These are phyloP conservation scores for Montipora capricornis DNA, from an alignment of 64 coral and sea anemone genomes.

Conservation along the genomic window DNA sequence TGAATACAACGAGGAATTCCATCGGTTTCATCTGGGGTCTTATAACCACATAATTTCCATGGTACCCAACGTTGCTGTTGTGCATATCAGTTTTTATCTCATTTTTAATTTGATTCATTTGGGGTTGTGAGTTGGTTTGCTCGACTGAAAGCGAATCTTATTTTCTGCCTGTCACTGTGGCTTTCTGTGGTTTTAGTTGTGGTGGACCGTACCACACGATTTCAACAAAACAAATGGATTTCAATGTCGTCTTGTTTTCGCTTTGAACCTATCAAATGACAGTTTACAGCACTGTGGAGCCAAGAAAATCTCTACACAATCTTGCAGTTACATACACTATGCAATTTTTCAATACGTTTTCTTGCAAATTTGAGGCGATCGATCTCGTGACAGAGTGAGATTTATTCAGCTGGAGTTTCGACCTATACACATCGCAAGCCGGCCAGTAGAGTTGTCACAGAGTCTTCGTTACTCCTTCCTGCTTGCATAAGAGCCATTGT, in stretches of 20 bases:
- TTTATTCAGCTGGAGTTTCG: not conserved
- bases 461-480: not conserved
- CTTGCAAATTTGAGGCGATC: not conserved
- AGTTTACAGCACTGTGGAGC: not conserved
- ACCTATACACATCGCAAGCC: not conserved
- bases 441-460: not conserved
- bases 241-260: not conserved
- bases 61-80: not conserved
- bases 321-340: not conserved
- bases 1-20: too few species aligned
- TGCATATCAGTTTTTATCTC: not conserved
- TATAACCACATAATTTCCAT: not conserved
- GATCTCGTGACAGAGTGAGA: not conserved
- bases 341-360: not conserved
- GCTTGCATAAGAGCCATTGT: not conserved
- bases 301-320: not conserved
- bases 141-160: not conserved
- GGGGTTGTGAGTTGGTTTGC: not conserved
- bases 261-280: not conserved
- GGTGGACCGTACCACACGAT: not conserved
- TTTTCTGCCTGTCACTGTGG: not conserved
- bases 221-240: not conserved
- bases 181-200: not conserved
- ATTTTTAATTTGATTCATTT: not conserved
- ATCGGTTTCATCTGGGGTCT: too few species aligned